Base-by-base conservation (phyloP, 1,140 invertebrate genomes). In the Caenorhabditis inopinata region DNA sequence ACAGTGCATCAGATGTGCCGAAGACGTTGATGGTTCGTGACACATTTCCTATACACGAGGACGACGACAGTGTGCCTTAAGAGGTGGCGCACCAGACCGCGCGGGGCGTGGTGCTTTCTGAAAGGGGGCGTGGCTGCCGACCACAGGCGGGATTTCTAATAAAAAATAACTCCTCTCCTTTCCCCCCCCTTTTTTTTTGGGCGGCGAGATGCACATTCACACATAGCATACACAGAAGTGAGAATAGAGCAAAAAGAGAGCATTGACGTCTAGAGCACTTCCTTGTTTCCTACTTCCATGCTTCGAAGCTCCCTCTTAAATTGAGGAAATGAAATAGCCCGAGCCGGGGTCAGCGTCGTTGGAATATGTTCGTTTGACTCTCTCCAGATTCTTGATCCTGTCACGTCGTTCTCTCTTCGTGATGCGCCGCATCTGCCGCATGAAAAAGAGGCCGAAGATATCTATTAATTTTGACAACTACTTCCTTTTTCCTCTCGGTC, bases 211-310 rank as follows among this genome's bases (percentile, higher is more conserved):
- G 38, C 58, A 68, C 58, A 68, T 68, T 38, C 58, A 68, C 58
- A 68, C 58, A 68, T 68, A 68, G 58, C 58, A 68, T 68, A 68
- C 58, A 53, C 49, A 68, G 35, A 68, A 68, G 58, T 32, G 58
- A 68, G 58, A 68, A 68, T 68, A 68, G 58, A 68, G 58, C 58
- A 68, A 68, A 68, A 68, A 38, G 58, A 68, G 58, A 68, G 58
- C 58, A 68, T 18, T 29, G 58, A 68, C 58, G 32, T 25, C 58
- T 32, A 68, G 58, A 68, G 58, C 58, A 68, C 58, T 68, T 68
- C 58, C 58, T 68, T 32, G 58, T 68, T 68, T 68, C 32, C 58
- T 42, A 18, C 2, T 42, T 42, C 32, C 51, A 58, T 58, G 58
- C 38, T 68, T 68, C 58, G 58, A 68, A 62, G 53, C 53, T 62